A percentile compares a stretch with the other conserved stretches of the same genome.
Conservation (phyloP, 2,797 vertebrate species). For the Cryptoprocta ferox region DNA sequence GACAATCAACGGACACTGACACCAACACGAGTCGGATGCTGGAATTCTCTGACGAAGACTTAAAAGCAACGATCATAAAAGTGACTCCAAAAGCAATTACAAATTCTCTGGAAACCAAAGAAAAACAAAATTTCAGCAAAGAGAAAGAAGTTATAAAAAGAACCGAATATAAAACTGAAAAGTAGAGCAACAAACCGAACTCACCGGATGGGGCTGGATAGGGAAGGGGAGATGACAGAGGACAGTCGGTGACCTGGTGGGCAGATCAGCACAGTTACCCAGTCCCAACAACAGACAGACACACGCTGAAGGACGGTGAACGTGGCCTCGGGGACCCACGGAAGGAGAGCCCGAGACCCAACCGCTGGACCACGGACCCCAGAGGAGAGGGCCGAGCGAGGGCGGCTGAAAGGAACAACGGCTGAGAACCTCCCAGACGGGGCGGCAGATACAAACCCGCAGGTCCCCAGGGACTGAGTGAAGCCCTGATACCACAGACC, state of each 20-base stretch:
- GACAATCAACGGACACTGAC: not conserved
- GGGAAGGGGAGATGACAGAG: not conserved
- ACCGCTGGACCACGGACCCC: accelerated
- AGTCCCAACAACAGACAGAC: not conserved
- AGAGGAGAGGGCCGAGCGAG: not conserved
- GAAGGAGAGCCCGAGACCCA: not conserved
- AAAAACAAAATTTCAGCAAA: not conserved
- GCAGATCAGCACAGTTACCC: not conserved
- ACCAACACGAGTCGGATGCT: accelerated
- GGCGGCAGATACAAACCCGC: not conserved
- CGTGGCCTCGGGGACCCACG: not conserved
- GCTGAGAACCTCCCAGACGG: not conserved
- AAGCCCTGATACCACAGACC: not conserved
- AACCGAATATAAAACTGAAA: not conserved
- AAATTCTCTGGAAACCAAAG: not conserved
- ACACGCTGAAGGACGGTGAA: too few species aligned
- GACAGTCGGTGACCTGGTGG: too few species aligned
- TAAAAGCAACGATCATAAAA: not conserved
- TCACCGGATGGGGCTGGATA: not conserved
- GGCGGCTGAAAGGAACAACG: not conserved
- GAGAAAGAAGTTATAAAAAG: not conserved
- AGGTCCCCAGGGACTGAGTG: not conserved
- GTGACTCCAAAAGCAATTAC: not conserved
- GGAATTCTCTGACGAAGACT: too few species aligned
- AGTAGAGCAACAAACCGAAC: not conserved